phyloP scores from a whole-genome alignment of 1,140 invertebrate genomes.

The Microvelia longipes region DNA sequence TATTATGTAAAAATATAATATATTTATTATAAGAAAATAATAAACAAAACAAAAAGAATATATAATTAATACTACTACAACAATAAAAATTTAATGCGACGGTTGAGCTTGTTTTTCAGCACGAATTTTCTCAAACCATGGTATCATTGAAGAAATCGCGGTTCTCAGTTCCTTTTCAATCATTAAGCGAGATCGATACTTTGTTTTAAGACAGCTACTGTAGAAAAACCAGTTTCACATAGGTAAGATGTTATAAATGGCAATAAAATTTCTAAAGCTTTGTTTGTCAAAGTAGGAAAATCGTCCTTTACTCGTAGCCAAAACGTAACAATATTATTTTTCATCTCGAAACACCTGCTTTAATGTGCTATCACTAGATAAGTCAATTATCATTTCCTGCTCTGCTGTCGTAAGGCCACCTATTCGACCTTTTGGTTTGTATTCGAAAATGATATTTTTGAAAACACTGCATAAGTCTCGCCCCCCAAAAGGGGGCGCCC shows the following conservation, averaged over 20 bases:
- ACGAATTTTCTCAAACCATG: constrained; percentile 4
- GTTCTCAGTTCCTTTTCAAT: constrained; percentile 5
- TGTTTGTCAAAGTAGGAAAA: constrained; percentile 9
- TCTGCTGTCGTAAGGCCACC: neutral
- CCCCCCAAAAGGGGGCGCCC: too few species aligned
- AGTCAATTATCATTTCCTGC: neutral
- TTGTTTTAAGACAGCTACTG: constrained; percentile 7
- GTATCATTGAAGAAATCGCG: constrained; percentile 4
- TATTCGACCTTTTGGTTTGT: neutral
- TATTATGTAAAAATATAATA: neutral
- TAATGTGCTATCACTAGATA: neutral
- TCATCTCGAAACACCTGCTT: neutral
- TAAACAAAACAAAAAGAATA: neutral
- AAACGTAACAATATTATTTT: neutral
- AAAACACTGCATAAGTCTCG: too few species aligned
- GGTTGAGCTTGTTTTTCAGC: constrained; percentile 5
- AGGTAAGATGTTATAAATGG: constrained; percentile 10
- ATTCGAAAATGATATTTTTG: neutral
- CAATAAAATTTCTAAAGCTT: constrained; percentile 7
- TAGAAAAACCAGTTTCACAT: constrained; percentile 10
- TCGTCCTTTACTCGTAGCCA: neutral
- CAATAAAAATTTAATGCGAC: neutral
- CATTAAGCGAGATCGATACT: constrained; percentile 6
- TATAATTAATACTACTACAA: neutral
- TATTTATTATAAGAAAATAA: constrained; percentile 3